Conservation (phyloP, 2,888 invertebrate genomes). For the Flexamia atlantica region DNA sequence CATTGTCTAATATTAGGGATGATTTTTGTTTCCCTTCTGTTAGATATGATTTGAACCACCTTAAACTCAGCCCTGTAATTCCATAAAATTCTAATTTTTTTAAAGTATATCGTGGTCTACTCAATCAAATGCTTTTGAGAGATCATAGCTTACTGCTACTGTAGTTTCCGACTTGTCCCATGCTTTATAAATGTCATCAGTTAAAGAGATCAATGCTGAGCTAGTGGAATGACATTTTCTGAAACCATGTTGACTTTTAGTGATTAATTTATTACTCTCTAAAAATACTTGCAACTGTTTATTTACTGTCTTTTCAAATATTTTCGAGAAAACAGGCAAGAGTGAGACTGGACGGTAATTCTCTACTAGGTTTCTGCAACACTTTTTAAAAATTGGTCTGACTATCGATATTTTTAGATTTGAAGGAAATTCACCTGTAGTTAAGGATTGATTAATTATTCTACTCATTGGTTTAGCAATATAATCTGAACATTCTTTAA, state of each 20-base stretch:
- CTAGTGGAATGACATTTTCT: conserved; percentile 10
- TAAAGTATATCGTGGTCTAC: conserved; percentile 45
- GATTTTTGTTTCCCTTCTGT: conserved; percentile 45
- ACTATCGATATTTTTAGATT: no score
- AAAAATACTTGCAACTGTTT: conserved; percentile 46
- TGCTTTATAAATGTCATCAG: conserved; percentile 37
- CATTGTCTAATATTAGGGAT: neutral
- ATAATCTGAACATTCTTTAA: no score
- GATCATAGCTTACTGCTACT: conserved; percentile 39
- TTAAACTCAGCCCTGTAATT: conserved; percentile 22
- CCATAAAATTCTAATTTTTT: conserved; percentile 19
- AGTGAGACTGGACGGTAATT: conserved; percentile 35
- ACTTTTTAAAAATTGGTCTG: no score
- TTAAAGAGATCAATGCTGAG: conserved; percentile 31
- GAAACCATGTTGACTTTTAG: conserved; percentile 47
- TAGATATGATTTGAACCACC: conserved; percentile 48
- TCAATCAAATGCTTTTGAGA: conserved; percentile 55
- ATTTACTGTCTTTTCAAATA: conserved; percentile 38
- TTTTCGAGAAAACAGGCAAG: conserved; percentile 20
- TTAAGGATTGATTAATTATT: no score
- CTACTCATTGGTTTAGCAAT: no score
- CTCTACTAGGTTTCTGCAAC: no score
- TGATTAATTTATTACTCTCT: conserved; percentile 7
- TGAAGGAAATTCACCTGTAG: no score
- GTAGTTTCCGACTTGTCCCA: conserved; percentile 16